Evolutionary conservation across 2,797 vertebrate genomes (phyloP), one percentile per base, ranked within the genome.

Genomic region (Sebastes hubbsi): DNA sequence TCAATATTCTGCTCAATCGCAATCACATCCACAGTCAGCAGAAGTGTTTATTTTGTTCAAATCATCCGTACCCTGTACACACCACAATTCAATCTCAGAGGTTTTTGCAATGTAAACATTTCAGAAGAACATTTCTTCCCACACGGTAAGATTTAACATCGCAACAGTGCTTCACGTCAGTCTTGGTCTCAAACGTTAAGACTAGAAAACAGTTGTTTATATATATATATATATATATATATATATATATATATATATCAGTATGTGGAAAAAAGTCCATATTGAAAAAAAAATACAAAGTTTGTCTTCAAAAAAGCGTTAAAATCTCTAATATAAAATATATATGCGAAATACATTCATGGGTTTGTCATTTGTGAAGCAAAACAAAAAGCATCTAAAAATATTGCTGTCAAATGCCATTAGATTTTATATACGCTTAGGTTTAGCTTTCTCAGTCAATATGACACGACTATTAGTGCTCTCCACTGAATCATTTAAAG

Each of bases 321-420:
- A 8, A 72, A 30, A 80, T 86, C 14, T 84, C 82, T 89, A 89
- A n/a, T 91, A 72, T 75, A 87, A 91, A 88, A 89, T 80, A 73
- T 85, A 60, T 71, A 73, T 55, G 68, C 70, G 75, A 90, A 90
- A 89, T 92, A 92, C 92, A 93, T 94, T 94, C 89, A 82, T 63
- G 22, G 24, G 52, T 75, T 83, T 42, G 56, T 83, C 76, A 60
- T 54, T 64, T 64, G 58, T 75, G 75, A 86, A 88, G 81, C 74
- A 54, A 63, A 84, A 81, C 10, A 78, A 76, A 78, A 78, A 83
- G 56, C 62, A 70, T 82, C 78, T 86, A 74, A 74, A 81, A 88
- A 60, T 77, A 85, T 78, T 83, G 74, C 62, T 74, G 30, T 62
- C 16, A 77, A 76, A 77, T 59, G n/a, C 24, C 49, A 63, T 80